phyloP scores from a whole-genome alignment of 2,888 invertebrate genomes.

The Protonemura montana region DNA sequence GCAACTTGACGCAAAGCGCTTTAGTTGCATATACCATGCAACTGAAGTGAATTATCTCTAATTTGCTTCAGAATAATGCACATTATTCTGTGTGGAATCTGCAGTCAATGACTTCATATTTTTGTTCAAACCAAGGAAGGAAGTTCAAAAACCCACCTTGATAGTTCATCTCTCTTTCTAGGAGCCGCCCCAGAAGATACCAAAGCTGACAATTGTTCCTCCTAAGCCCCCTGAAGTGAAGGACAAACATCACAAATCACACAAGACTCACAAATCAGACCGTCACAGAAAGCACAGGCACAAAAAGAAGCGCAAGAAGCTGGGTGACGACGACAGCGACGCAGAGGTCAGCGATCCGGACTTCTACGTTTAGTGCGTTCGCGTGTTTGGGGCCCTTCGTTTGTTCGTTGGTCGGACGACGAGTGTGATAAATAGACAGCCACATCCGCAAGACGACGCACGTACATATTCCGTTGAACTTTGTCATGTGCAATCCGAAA shows the following conservation, averaged over 20 bases:
- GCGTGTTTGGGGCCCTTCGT: not conserved
- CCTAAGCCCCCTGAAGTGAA: conserved; percentile 53
- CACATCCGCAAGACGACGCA: not conserved
- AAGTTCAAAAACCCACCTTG: too few relatives aligned
- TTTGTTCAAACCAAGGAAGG: too few relatives aligned
- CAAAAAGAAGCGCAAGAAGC: conserved; percentile 66
- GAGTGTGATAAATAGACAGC: conserved; percentile 7
- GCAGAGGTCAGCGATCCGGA: conserved; percentile 72
- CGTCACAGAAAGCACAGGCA: conserved; percentile 61
- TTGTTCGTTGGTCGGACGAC: not conserved
- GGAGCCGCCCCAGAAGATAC: conserved; percentile 61
- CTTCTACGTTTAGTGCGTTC: conserved; percentile 47
- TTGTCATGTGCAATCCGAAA: not conserved
- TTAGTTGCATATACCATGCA: too few relatives aligned
- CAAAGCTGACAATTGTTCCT: conserved; percentile 61
- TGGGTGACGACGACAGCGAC: conserved; percentile 68
- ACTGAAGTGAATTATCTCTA: too few relatives aligned
- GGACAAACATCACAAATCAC: conserved; percentile 53
- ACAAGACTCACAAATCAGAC: conserved; percentile 57
- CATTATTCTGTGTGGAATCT: too few relatives aligned
- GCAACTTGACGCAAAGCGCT: too few relatives aligned
- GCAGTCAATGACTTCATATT: too few relatives aligned
- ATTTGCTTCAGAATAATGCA: too few relatives aligned
- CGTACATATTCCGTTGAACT: not conserved
- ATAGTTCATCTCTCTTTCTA: conserved; percentile 47